phyloP scores from a whole-genome alignment of 2,797 vertebrate genomes.

The Poeciliopsis turneri region DNA sequence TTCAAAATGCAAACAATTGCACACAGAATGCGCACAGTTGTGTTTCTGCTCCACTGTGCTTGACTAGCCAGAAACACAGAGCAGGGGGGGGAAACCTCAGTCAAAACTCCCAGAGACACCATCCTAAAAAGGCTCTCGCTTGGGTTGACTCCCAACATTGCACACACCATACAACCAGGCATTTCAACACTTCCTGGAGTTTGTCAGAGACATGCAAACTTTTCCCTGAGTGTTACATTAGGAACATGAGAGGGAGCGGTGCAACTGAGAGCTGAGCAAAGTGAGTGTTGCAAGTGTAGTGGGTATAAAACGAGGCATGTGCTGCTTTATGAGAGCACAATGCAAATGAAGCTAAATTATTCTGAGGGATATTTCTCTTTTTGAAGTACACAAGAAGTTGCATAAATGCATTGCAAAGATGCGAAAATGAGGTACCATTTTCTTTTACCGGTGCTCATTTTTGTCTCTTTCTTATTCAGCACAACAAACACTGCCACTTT shows the following conservation, averaged over 20 bases:
- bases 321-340: background rate
- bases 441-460: background rate
- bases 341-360: background rate
- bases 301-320: background rate
- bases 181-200: constrained; percentile 49
- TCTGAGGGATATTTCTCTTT: background rate
- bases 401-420: constrained; percentile 22
- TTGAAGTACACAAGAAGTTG: constrained; percentile 2
- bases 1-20: constrained; percentile 18
- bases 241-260: constrained; percentile 20
- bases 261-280: constrained; percentile 45
- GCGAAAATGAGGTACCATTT: background rate
- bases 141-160: constrained; percentile 57
- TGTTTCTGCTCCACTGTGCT: constrained; percentile 59
- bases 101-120: constrained; percentile 67
- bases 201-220: constrained; percentile 38
- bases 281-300: constrained; percentile 25
- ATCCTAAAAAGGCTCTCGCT: constrained; percentile 73
- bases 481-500: background rate
- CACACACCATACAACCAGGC: constrained; percentile 44
- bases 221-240: constrained; percentile 13
- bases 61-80: constrained; percentile 68
- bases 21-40: constrained; percentile 20
- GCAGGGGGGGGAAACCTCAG: constrained; percentile 45
- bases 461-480: background rate